Evolutionary conservation across 2,888 invertebrate genomes (phyloP), one percentile per base, ranked within the genome.

Genomic region (Nymphalis polychloros): DNA sequence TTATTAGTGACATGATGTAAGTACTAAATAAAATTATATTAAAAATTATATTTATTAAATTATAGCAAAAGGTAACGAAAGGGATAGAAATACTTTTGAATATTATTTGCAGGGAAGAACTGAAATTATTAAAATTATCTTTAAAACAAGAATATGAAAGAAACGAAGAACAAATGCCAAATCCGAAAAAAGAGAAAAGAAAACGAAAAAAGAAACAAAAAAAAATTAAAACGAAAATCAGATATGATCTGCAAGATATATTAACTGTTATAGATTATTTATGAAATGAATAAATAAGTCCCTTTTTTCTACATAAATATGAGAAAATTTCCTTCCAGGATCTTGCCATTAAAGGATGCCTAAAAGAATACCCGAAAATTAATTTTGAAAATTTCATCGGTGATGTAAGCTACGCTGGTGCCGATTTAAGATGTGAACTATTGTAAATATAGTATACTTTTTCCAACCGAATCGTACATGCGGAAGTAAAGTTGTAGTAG

Each of bases 391-490:
- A 88, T 20, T 90, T 86, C 64, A 71, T 82, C 16, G 90, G 89
- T 8, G 90, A 90, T 66, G 77, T 82, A 16, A 89, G 90, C 69
- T 89, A 84, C 64, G 83, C 79, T 31, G 90, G 89, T 23, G 85
- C 86, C n/a, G 84, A 85, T 64, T 67, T 84, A 6, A 84, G 88
- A 19, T 84, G 84, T 64, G 72, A 76, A 49, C 81, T 82, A 35
- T 63, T 70, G 90, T 90, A 75, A 81, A 82, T 13, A 47, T 20
- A 50, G 13, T 50, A 2, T 19, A 16, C n/a, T 31, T 55, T n/a
- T 8, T 17, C 13, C 16, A 10, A 23, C 20, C 23, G 4, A 13
- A 41, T 41, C 3, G 41, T 41, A 41, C 1, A 10, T 2, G 31
- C 8, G 10, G 10, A 41, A 41, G 10, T 41, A 3, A 41, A 41